phyloP scores from a whole-genome alignment of 2,797 vertebrate genomes.

The Phalloptychus januarius region DNA sequence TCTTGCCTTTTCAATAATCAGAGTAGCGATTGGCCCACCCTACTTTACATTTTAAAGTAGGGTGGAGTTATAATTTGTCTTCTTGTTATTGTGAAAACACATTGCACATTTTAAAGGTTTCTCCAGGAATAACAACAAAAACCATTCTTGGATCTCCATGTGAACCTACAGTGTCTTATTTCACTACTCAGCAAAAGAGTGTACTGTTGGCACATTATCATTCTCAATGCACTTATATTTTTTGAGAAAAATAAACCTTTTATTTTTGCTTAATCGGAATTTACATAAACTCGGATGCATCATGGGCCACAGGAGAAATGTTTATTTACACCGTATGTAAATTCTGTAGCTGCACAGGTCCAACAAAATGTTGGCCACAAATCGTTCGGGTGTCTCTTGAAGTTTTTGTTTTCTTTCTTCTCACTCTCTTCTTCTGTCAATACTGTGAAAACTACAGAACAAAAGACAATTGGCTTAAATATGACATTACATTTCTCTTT shows the following conservation, averaged over 20 bases:
- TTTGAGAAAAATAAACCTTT: neutral
- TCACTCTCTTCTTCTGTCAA: too few species aligned
- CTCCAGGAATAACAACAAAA: neutral
- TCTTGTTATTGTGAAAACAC: neutral
- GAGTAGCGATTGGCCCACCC: conserved; percentile 16
- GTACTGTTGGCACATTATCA: neutral
- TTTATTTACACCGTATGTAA: neutral
- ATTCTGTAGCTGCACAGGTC: too few species aligned
- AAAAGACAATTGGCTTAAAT: too few species aligned
- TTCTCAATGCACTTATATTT: neutral
- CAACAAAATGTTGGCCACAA: too few species aligned
- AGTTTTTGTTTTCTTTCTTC: too few species aligned
- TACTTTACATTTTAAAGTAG: conserved; percentile 15
- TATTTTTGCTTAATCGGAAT: neutral
- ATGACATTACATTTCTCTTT: too few species aligned
- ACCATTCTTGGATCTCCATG: neutral
- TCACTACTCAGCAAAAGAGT: neutral
- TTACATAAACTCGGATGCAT: neutral
- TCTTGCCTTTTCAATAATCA: conserved; percentile 21
- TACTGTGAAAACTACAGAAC: too few species aligned
- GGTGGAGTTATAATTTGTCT: neutral
- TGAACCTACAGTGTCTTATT: neutral
- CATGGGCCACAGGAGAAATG: neutral
- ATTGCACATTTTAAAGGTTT: neutral
- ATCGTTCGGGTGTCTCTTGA: too few species aligned